Percentiles rank a stretch among this genome's conserved stretches.
Evolutionary conservation across 2,888 invertebrate genomes (phyloP).

Genomic region (Frankliniella fusca): DNA sequence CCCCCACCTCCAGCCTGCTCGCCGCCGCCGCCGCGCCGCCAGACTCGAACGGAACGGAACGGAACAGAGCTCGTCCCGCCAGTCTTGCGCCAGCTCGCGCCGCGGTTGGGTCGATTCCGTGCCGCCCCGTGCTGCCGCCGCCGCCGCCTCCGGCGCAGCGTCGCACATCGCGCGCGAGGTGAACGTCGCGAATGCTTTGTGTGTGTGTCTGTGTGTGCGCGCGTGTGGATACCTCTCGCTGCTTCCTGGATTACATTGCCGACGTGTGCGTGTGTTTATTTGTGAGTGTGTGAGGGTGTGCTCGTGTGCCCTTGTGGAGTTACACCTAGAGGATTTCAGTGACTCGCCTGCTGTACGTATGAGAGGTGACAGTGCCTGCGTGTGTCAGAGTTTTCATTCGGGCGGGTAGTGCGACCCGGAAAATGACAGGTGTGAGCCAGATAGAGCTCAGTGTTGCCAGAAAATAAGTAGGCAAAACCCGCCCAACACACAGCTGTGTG

Average conservation of each 20-base stretch:
- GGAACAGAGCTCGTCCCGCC: neutral
- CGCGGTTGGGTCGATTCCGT: neutral
- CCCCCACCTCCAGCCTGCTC: neutral
- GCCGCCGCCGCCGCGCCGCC: slow-evolving; percentile 1
- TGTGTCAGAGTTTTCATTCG: neutral
- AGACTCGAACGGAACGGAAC: too few relatives aligned
- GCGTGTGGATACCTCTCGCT: neutral
- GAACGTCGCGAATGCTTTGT: neutral
- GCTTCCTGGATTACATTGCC: neutral
- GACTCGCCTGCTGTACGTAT: neutral
- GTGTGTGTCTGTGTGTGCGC: neutral
- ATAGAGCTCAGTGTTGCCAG: too few relatives aligned
- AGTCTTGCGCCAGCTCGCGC: slow-evolving; percentile 18
- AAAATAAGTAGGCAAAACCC: too few relatives aligned
- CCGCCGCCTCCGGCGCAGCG: neutral
- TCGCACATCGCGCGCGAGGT: neutral
- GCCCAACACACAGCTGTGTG: too few relatives aligned
- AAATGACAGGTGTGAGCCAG: too few relatives aligned
- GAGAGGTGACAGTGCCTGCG: neutral
- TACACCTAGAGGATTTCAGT: slow-evolving; percentile 17
- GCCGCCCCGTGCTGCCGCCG: neutral
- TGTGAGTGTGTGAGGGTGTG: neutral
- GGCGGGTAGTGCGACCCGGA: too few relatives aligned
- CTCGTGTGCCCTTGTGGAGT: neutral
- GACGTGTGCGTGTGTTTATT: neutral